Evolutionary conservation across 2,113 vertebrate species (phyloP).

Genomic region (Phalacrocorax aristotelis): DNA sequence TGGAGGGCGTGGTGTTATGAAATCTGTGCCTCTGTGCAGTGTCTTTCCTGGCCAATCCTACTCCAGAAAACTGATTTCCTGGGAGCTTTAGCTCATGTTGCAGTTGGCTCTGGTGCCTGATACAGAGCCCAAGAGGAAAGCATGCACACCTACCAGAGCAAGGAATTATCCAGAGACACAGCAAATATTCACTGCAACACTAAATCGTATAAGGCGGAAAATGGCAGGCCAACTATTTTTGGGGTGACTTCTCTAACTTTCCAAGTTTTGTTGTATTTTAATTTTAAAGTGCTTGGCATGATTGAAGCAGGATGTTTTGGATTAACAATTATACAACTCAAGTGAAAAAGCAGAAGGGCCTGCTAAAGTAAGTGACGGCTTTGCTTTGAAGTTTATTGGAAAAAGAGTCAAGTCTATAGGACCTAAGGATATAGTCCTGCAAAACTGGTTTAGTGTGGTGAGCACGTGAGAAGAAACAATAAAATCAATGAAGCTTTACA

Average conservation of each 20-base stretch:
- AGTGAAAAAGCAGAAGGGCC: not conserved
- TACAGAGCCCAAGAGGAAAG: not conserved
- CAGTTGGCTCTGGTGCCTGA: not conserved
- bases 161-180: not conserved
- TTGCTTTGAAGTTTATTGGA: slow-evolving; percentile 18
- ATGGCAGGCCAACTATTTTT: not conserved
- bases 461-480: not conserved
- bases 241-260: not conserved
- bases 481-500: slow-evolving; percentile 25
- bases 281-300: not conserved
- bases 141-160: not conserved
- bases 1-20: not conserved
- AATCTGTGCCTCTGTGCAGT: not conserved
- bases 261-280: not conserved
- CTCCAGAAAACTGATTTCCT: not conserved
- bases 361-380: not conserved
- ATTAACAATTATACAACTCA: slow-evolving; percentile 2
- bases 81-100: not conserved
- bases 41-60: not conserved
- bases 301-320: not conserved
- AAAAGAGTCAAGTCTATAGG: not conserved
- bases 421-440: not conserved
- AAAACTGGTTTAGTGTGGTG: not conserved
- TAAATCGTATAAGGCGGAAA: not conserved
- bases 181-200: not conserved